Base-by-base conservation (phyloP, 2,113 vertebrate species). In the Hemiscyllium ocellatum region DNA sequence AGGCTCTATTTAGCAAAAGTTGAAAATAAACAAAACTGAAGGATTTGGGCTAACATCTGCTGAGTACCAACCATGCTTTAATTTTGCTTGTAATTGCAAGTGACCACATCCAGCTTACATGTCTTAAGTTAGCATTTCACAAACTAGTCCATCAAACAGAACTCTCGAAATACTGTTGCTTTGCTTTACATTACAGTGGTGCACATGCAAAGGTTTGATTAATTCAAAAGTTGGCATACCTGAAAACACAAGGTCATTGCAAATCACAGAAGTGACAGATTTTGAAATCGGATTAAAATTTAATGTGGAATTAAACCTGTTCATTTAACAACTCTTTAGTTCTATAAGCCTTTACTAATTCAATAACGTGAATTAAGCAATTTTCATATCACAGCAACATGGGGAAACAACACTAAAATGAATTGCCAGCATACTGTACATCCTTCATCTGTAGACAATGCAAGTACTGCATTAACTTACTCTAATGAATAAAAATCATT, bases 1-100 rank as follows among this genome's bases (percentile, higher is more conserved):
- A 98, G 0, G 97, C 97, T 42, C 97, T 96, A 91, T 87, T 72
- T 65, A 86, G 56, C 4, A 26, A 24, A 65, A 37, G 15, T 66
- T 85, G 17, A 85, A 95, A 95, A 33, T 29, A 80, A 66, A 78
- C 95, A 96, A 85, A 97, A 96, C 94, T 94, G 93, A 94, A 94
- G 93, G 37, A 42, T 50, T 94, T 94, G 65, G 93, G 37, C 42
- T 76, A 50, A 95, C 69, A 47, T 72, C 42, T 95, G 94, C 69
- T 72, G 68, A 95, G 72, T 61, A 65, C 87, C 61, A 52, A 72
- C 26, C 42, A 47, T 26, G 47, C 12, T 13, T 52, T 47, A 29
- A 72, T 94, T n/a, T 95, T 95, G 61, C 61, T 72, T 70, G 17
- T 24, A n/a, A 13, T 72, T 69, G 33, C 89, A 91, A 65, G 52